These are phyloP conservation scores for Baronia brevicornis DNA, from an alignment of 2,888 invertebrate genomes.

Conservation along the genomic window DNA sequence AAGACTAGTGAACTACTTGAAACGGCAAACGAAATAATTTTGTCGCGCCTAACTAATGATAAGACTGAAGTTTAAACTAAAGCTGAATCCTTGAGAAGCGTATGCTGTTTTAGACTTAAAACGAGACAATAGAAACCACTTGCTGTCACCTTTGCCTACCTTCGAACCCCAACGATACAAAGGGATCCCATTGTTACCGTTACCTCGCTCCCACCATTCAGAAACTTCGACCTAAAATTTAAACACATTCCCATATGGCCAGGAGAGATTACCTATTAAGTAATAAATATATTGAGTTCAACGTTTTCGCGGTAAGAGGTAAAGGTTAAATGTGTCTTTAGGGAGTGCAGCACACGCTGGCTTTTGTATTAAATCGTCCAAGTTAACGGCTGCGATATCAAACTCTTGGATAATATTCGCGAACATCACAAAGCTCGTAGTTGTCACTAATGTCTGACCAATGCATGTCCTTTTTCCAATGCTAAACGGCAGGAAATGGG, in stretches of 20 bases:
- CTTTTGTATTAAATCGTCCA: slow-evolving; percentile 70
- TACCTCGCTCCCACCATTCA: too few relatives aligned
- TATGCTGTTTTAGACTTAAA: too few relatives aligned
- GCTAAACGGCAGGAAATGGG: slow-evolving; percentile 89
- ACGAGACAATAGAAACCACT: too few relatives aligned
- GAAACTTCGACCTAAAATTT: not conserved
- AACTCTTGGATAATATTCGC: slow-evolving; percentile 83
- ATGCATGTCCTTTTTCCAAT: slow-evolving; percentile 91
- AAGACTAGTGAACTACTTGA: not conserved
- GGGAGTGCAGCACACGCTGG: slow-evolving; percentile 85
- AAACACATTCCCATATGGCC: slow-evolving; percentile 12
- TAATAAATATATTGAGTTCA: slow-evolving; percentile 24
- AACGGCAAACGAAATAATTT: too few relatives aligned
- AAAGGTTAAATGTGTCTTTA: slow-evolving; percentile 80
- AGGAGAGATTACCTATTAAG: slow-evolving; percentile 24
- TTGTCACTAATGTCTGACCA: slow-evolving; percentile 86
- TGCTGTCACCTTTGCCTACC: too few relatives aligned
- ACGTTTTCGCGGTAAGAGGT: slow-evolving; percentile 72
- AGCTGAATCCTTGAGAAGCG: too few relatives aligned
- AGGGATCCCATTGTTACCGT: too few relatives aligned
- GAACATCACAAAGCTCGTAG: slow-evolving; percentile 83
- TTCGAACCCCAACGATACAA: not conserved
- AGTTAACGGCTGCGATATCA: slow-evolving; percentile 76
- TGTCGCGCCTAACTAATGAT: too few relatives aligned
- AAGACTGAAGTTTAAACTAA: too few relatives aligned